These are phyloP conservation scores for Aleiodes alternator DNA, from an alignment of 2,888 invertebrate species.

Conservation along the genomic window DNA sequence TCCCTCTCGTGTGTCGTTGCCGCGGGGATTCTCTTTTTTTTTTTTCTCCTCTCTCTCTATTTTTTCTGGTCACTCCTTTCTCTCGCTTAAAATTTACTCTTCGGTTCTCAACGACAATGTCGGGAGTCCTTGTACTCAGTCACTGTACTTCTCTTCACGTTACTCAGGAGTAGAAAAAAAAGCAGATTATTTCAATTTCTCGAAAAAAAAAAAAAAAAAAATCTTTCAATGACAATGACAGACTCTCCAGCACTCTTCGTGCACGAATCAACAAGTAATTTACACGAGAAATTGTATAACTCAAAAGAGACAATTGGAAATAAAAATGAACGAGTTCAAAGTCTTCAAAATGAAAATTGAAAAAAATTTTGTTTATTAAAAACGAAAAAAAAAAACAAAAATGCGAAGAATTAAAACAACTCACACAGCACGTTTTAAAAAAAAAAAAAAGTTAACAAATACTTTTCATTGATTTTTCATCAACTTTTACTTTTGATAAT, in stretches of 20 bases:
- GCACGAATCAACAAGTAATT: conserved; percentile 29
- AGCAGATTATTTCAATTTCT: too few species aligned
- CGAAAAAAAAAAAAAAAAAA: conserved; percentile 5
- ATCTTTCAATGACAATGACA: conserved; percentile 13
- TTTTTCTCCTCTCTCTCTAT: neutral
- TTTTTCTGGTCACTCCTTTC: conserved; percentile 23
- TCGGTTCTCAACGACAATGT: conserved; percentile 31
- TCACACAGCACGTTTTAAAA: conserved; percentile 27
- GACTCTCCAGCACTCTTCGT: conserved; percentile 25
- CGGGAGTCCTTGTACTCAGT: conserved; percentile 26
- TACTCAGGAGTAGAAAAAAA: conserved; percentile 24
- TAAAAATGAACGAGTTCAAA: neutral
- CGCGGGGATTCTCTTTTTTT: conserved; percentile 34
- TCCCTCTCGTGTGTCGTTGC: conserved; percentile 42
- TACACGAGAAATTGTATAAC: conserved; percentile 1
- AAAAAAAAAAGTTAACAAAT: conserved; percentile 36
- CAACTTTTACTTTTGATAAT: neutral
- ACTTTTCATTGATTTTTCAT: conserved; percentile 14
- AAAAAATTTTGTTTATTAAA: neutral
- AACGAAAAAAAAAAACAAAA: neutral
- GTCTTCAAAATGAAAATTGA: neutral
- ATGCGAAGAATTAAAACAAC: conserved; percentile 25
- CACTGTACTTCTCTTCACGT: conserved; percentile 19
- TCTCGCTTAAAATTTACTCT: conserved; percentile 31
- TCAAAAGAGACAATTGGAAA: neutral